A percentile compares a stretch with the other conserved stretches of the same genome.
Evolutionary conservation across 2,113 vertebrate species (phyloP).

Genomic region (Acinonyx jubatus): DNA sequence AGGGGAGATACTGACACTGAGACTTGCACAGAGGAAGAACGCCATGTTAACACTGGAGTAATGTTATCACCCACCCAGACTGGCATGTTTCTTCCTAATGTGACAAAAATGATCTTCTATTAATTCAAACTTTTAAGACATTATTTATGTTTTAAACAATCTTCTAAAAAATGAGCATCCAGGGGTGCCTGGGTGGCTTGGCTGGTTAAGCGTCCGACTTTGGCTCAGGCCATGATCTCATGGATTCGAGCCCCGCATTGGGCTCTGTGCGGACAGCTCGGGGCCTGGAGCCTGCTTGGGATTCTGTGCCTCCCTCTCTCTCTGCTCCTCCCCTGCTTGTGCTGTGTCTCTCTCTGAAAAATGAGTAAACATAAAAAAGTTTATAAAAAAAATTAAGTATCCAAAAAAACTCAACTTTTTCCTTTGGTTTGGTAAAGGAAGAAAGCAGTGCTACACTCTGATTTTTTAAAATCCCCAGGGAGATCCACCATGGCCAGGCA

Average conservation of each 20-base stretch:
- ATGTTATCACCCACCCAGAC: rapidly evolving
- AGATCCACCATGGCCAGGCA: neutral
- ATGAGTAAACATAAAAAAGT: too few species aligned
- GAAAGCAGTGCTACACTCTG: neutral
- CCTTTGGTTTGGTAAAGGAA: neutral
- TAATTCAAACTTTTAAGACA: neutral
- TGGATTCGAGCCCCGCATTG: too few species aligned
- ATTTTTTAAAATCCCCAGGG: neutral
- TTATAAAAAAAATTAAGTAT: neutral
- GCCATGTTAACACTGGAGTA: rapidly evolving
- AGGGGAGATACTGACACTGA: neutral
- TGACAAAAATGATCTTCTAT: neutral
- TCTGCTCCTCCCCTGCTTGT: too few species aligned
- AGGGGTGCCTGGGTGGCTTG: too few species aligned
- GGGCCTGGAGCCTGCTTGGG: too few species aligned
- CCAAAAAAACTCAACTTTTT: neutral
- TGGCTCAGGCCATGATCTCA: too few species aligned
- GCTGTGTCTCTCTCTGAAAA: too few species aligned
- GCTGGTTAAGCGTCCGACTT: too few species aligned
- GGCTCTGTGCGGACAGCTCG: too few species aligned
- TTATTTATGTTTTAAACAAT: neutral
- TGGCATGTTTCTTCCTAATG: neutral
- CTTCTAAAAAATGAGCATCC: too few species aligned
- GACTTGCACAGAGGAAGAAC: rapidly evolving
- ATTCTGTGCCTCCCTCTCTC: too few species aligned